Base-by-base conservation (phyloP, 2,888 invertebrate genomes). In the Boloria selene region DNA sequence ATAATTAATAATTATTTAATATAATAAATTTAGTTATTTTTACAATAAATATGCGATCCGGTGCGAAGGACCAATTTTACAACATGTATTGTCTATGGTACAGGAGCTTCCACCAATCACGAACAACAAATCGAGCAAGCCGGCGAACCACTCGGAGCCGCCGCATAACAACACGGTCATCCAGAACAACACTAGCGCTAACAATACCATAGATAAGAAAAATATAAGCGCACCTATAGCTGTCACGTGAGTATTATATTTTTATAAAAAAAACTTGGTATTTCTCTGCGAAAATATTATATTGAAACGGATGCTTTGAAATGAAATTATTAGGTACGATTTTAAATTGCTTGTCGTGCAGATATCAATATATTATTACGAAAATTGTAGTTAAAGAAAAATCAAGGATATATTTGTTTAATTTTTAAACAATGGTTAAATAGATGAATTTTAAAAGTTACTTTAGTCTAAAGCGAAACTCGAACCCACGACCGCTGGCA, bases 201-300 rank as follows among this genome's bases (percentile, higher is more conserved):
- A 85, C 75, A 89, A 88, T 69, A 86, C 89, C 70, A 90, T 91
- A 71, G 91, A 92, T 75, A 92, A 92, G 83, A 92, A 91, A 74
- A 88, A 77, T 54, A 92, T 91, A 68, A 92, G 92, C 73, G 91
- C 92, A 17, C 92, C 92, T n/a, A 90, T 92, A 13, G 88, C 92
- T 71, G 92, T 91, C 75, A 93, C 92, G 92, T 92, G 63, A 87
- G 90, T 87, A 53, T 22, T 47, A 7, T 62, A 31, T 52, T 26
- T 56, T 38, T 53, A 18, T 22, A 49, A 42, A 14, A 16, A 14
- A 31, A 13, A 62, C 10, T n/a, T 16, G 16, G 3, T 62, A 53
- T 16, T n/a, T 45, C 14, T 31, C 4, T 31, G 31, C 5, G 6
- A 6, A 31, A 31, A 7, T 5, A 7, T 0, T 31, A 31, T 31